Conservation (phyloP, 2,888 invertebrate genomes). For the Yponomeuta cagnagella region DNA sequence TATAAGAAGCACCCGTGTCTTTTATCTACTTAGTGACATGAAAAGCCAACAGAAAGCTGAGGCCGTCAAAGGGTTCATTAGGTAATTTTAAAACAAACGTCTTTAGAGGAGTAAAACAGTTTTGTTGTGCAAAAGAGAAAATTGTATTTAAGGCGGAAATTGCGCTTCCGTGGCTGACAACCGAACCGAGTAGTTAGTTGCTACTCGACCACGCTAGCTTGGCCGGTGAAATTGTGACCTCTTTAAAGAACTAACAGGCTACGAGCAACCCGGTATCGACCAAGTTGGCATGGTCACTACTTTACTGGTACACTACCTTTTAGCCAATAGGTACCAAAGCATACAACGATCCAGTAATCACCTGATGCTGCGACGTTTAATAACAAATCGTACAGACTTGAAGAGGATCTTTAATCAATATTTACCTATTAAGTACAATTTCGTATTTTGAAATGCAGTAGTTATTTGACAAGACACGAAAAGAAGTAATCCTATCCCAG, state of each 20-base stretch:
- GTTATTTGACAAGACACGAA: not conserved
- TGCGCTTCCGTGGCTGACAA: slow-evolving; percentile 58
- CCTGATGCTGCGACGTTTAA: not conserved
- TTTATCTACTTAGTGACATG: too few species aligned
- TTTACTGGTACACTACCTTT: not conserved
- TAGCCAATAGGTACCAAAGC: not conserved
- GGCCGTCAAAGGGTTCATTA: slow-evolving; percentile 10
- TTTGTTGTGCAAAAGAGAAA: slow-evolving; percentile 49
- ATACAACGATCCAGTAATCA: not conserved
- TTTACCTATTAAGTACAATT: not conserved
- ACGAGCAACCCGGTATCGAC: not conserved
- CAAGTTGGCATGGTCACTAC: not conserved
- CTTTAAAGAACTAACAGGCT: not conserved
- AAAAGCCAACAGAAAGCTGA: not conserved
- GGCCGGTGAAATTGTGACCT: not conserved
- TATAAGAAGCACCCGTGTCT: too few species aligned
- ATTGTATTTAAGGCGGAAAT: slow-evolving; percentile 61
- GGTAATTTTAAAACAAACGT: slow-evolving; percentile 29
- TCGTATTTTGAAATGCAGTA: not conserved
- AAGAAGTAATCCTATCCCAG: not conserved
- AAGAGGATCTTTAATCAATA: too few species aligned
- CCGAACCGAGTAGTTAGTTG: slow-evolving; percentile 24
- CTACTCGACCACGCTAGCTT: slow-evolving; percentile 2
- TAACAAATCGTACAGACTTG: not conserved
- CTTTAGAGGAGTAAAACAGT: slow-evolving; percentile 26